Evolutionary conservation across 2,888 invertebrate genomes (phyloP), one percentile per base, ranked within the genome.

Genomic region (Lamellibrachia columna): DNA sequence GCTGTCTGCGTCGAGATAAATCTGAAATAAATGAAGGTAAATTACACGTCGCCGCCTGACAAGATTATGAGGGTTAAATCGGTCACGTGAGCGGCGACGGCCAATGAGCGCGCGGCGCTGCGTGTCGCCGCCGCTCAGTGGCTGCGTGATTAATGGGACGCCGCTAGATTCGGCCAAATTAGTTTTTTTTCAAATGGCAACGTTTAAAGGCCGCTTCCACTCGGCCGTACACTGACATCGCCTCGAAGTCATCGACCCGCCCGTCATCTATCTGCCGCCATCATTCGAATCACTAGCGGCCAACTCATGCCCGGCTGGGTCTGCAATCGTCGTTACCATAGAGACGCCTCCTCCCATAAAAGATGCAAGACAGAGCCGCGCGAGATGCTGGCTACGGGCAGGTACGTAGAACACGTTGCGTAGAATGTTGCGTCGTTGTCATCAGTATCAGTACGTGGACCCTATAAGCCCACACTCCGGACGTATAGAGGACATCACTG

Each of bases 11-110:
- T 75, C 28, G 60, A 92, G 92, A 92, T 92, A 92, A 92, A 93
- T 93, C 93, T 91, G 92, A 93, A 93, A 93, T 93, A 93, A 93
- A 93, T 93, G 93, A 92, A 93, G 93, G 93, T 93, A 92, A 93
- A 93, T 93, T 93, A 91, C 93, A 92, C 92, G 92, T 75, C 92
- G 75, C 90, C 92, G 53, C 93, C 60, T 92, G 92, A 91, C 92
- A 93, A 91, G 92, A 93, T 93, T 93, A 93, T 93, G 92, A 92
- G 93, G 92, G 93, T 93, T 92, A 93, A 92, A 92, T 92, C 55
- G 91, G 91, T 92, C 93, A 93, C 93, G 93, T 93, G 93, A 92
- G 40, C 53, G 40, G 40, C 58, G 53, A 7, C 91, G 92, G 90
- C 93, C 93, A 93, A 93, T 93, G 53, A 93, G 93, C 92, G 91